Conservation (phyloP, 2,113 vertebrate species). For the Platichthys stellatus region DNA sequence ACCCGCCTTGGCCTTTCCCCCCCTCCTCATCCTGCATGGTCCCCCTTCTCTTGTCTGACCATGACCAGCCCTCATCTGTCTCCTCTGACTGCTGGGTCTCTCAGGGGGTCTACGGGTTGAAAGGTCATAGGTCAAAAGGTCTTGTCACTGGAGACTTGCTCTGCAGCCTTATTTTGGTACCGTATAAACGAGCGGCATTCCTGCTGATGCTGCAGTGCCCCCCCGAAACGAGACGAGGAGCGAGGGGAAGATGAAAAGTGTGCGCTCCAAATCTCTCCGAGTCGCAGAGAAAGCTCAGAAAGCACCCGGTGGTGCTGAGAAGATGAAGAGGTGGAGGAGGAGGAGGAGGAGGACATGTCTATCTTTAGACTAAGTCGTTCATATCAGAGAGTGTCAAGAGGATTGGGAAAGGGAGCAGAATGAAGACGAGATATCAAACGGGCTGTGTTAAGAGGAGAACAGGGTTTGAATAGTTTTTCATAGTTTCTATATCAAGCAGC, state of each 20-base stretch:
- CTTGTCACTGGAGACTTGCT: not conserved
- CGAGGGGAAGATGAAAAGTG: not conserved
- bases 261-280: conserved; percentile 6
- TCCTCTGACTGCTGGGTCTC: conserved; percentile 29
- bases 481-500: not conserved
- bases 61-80: conserved; percentile 51
- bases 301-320: conserved; percentile 16
- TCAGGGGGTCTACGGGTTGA: conserved; percentile 14
- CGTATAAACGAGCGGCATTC: not conserved
- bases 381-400: conserved; percentile 51
- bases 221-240: not conserved
- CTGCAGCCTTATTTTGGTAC: not conserved
- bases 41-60: conserved; percentile 36
- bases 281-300: conserved; percentile 11
- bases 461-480: not conserved
- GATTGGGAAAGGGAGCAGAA: conserved; percentile 32
- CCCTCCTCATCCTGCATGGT: conserved; percentile 11
- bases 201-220: conserved; percentile 2
- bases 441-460: not conserved
- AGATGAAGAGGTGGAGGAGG: conserved; percentile 30
- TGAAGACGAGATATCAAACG: conserved; percentile 8
- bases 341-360: conserved; percentile 36
- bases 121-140: conserved; percentile 36
- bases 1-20: conserved; percentile 20
- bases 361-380: conserved; percentile 67